These are phyloP conservation scores for Amphilophus citrinellus DNA, from an alignment of 2,113 vertebrate genomes.

Conservation along the genomic window DNA sequence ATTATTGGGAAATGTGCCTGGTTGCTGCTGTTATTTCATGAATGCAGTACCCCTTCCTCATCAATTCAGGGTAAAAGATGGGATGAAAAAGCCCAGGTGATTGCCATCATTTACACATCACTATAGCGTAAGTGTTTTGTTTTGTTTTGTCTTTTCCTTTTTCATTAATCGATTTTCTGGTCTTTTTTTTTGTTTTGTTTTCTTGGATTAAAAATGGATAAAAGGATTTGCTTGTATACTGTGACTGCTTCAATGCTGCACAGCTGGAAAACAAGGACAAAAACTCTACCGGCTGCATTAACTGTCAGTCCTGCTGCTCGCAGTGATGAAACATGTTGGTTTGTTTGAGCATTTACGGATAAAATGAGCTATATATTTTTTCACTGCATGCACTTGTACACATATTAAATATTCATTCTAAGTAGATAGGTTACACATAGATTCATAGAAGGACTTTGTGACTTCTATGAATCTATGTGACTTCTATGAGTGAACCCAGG, in stretches of 20 bases:
- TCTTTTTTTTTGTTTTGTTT: neutral
- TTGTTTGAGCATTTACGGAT: conserved; percentile 2
- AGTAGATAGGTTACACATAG: neutral
- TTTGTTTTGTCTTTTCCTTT: neutral
- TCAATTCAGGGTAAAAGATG: neutral
- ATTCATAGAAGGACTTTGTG: neutral
- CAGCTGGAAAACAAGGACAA: conserved; percentile 18
- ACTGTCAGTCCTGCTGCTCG: neutral
- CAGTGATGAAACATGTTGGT: neutral
- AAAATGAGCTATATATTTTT: neutral
- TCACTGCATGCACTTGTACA: neutral
- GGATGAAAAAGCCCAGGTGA: neutral
- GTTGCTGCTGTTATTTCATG: neutral
- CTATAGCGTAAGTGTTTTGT: neutral
- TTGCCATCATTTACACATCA: neutral
- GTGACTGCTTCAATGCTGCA: neutral
- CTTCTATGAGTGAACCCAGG: neutral
- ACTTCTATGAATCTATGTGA: neutral
- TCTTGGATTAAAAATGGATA: conserved; percentile 5
- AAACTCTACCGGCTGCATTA: neutral
- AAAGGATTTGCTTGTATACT: conserved; percentile 11
- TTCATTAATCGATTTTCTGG: neutral
- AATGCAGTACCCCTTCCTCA: neutral
- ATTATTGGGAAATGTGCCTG: neutral
- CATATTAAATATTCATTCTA: neutral